These are phyloP conservation scores for Patella depressa DNA, from an alignment of 2,888 invertebrate species.

Conservation along the genomic window DNA sequence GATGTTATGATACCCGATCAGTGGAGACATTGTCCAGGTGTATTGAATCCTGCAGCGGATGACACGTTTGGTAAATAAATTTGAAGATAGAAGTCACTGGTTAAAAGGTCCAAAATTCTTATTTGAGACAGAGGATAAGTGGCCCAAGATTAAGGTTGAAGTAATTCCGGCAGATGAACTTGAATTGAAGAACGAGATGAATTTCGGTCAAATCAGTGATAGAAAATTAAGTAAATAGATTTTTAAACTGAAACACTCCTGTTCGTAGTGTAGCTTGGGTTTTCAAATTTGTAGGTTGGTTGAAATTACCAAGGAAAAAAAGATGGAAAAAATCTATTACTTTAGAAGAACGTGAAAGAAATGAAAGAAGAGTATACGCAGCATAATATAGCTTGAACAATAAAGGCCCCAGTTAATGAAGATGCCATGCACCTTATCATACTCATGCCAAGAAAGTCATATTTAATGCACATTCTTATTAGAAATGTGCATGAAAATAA, in stretches of 20 bases:
- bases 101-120: conserved; percentile 13
- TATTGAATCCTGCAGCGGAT: too few relatives aligned
- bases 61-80: too few relatives aligned
- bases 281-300: not conserved
- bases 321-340: not conserved
- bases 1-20: too few relatives aligned
- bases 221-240: not conserved
- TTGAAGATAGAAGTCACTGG: not conserved
- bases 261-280: not conserved
- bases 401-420: not conserved
- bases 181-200: not conserved
- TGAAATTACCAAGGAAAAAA: not conserved
- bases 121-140: not conserved
- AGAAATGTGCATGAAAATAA: not conserved
- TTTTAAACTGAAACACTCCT: not conserved
- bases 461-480: not conserved
- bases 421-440: not conserved
- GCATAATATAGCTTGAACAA: not conserved
- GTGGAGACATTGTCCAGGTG: too few relatives aligned
- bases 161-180: not conserved
- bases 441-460: not conserved
- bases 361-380: not conserved
- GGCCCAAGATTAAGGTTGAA: not conserved
- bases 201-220: not conserved
- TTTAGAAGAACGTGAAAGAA: not conserved